Evolutionary conservation across 2,113 vertebrate genomes (phyloP).

Genomic region (Chaetura pelagica): DNA sequence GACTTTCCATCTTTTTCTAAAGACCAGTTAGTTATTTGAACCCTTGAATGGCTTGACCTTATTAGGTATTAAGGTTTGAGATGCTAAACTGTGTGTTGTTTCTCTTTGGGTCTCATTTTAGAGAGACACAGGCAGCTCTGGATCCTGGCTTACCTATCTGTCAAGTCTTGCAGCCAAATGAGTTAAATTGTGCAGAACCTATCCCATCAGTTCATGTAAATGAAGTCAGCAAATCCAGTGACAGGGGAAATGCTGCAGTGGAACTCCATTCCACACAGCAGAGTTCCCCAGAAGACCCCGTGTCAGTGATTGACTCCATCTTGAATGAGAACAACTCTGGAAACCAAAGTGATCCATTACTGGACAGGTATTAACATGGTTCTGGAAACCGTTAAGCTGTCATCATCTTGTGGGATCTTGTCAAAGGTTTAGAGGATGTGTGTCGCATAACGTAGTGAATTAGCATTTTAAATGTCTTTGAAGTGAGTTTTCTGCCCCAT

Average conservation of each 20-base stretch:
- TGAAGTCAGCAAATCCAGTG: neutral
- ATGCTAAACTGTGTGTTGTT: neutral
- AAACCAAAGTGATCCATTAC: constrained; percentile 27
- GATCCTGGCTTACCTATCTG: constrained; percentile 19
- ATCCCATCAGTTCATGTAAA: neutral
- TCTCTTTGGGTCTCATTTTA: constrained; percentile 9
- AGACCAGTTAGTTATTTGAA: neutral
- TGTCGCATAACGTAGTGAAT: neutral
- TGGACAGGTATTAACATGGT: constrained; percentile 58
- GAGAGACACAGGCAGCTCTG: constrained; percentile 7
- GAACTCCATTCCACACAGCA: constrained; percentile 35
- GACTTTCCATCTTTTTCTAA: neutral
- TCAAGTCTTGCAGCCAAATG: neutral
- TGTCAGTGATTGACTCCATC: constrained; percentile 64
- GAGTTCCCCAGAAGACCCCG: constrained; percentile 43
- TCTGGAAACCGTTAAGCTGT: neutral
- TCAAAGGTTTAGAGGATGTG: neutral
- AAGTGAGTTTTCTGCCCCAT: neutral
- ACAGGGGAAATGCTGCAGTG: neutral
- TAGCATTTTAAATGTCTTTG: neutral
- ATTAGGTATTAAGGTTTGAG: neutral
- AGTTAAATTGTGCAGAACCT: neutral
- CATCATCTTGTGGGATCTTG: neutral
- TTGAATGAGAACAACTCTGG: constrained; percentile 52
- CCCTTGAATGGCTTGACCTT: neutral